Evolutionary conservation across 2,113 vertebrate genomes (phyloP).

Genomic region (Zapus hudsonius): DNA sequence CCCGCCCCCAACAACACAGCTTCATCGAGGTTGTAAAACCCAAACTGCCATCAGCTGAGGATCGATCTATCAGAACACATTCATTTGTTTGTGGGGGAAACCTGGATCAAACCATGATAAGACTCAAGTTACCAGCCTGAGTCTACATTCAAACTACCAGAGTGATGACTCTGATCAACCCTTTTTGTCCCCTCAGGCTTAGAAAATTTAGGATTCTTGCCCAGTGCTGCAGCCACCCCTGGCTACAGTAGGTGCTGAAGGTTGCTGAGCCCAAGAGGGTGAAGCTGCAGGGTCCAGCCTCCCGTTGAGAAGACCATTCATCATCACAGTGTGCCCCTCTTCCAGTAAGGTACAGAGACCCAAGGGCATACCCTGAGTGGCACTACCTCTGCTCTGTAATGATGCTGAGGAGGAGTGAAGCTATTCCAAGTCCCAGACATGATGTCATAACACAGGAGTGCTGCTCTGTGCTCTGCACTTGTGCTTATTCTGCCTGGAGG

Average conservation of each 20-base stretch:
- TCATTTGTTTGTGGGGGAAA: no score
- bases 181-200: neutral
- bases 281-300: neutral
- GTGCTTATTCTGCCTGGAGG: no score
- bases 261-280: neutral
- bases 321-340: neutral
- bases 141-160: no score
- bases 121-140: no score
- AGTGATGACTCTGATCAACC: neutral
- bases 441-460: neutral
- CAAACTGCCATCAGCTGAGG: no score
- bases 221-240: neutral
- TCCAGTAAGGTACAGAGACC: neutral
- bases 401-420: neutral
- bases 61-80: no score
- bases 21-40: no score
- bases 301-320: neutral
- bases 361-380: neutral
- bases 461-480: neutral
- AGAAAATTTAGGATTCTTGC: neutral
- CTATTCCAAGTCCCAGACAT: neutral
- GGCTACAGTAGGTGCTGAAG: neutral
- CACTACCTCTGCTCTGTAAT: neutral
- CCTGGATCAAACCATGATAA: no score
- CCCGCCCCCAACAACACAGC: no score